phyloP scores from a whole-genome alignment of 2,888 invertebrate species.

The Torymus texanus region DNA sequence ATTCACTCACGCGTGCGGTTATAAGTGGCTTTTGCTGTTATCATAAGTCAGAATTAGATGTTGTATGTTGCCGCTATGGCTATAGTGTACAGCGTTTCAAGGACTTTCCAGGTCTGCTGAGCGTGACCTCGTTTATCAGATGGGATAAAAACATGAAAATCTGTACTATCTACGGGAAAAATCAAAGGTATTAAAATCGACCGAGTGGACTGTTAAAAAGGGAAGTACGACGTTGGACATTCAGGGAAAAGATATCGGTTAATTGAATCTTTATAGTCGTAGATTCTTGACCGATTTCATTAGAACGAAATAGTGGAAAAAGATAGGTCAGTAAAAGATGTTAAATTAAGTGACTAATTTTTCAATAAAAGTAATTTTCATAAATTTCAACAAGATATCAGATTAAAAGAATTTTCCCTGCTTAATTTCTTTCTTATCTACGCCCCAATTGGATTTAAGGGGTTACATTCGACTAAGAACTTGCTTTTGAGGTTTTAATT shows the following conservation, averaged over 20 bases:
- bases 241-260: neutral
- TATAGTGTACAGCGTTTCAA: neutral
- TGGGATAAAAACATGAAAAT: constrained; percentile 40
- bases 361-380: constrained; percentile 7
- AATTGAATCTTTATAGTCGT: constrained; percentile 3
- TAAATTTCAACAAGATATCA: neutral
- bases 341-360: neutral
- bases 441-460: constrained; percentile 1
- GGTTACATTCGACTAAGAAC: no score
- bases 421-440: constrained; percentile 14
- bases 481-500: no score
- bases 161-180: constrained; percentile 9
- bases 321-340: neutral
- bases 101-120: neutral
- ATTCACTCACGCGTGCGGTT: constrained; percentile 10
- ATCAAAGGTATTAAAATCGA: constrained; percentile 13
- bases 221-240: neutral
- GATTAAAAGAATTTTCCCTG: neutral
- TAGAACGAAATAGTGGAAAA: neutral
- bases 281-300: neutral
- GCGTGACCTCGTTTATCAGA: constrained; percentile 24
- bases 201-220: neutral
- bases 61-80: neutral
- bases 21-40: constrained; percentile 30
- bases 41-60: constrained; percentile 32